Evolutionary conservation across 2,113 vertebrate genomes (phyloP).

Genomic region (Scortum barcoo): DNA sequence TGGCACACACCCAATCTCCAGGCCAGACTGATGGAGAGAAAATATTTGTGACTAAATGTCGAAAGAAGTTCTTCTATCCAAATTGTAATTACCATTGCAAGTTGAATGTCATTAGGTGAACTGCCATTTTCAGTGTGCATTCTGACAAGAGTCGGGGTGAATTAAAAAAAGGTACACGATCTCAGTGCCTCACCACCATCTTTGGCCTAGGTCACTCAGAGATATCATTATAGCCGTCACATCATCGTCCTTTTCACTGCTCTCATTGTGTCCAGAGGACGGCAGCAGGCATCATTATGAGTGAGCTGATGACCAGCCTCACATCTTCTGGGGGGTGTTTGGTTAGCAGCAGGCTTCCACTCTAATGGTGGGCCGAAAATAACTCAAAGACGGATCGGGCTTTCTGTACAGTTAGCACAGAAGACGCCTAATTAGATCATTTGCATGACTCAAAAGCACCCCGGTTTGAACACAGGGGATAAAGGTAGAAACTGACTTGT

Average conservation of each 20-base stretch:
- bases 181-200: neutral
- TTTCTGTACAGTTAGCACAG: slow-evolving; percentile 28
- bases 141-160: slow-evolving; percentile 6
- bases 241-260: slow-evolving; percentile 13
- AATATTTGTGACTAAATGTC: neutral
- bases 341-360: slow-evolving; percentile 47
- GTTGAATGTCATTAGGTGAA: slow-evolving; percentile 10
- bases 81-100: slow-evolving; percentile 28
- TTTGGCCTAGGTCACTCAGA: slow-evolving; percentile 6
- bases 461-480: slow-evolving; percentile 14
- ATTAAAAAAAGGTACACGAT: slow-evolving; percentile 34
- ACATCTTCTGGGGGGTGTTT: slow-evolving; percentile 39
- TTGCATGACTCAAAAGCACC: slow-evolving; percentile 53
- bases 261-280: slow-evolving; percentile 27
- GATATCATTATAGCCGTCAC: slow-evolving; percentile 28
- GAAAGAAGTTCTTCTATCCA: slow-evolving; percentile 10
- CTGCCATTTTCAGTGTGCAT: slow-evolving; percentile 23
- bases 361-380: slow-evolving; percentile 56
- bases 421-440: slow-evolving; percentile 65
- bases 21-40: neutral
- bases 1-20: neutral
- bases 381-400: slow-evolving; percentile 54
- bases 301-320: slow-evolving; percentile 34
- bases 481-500: slow-evolving; percentile 4
- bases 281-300: slow-evolving; percentile 34